phyloP scores from a whole-genome alignment of 2,797 vertebrate genomes.

The Trematomus bernacchii region DNA sequence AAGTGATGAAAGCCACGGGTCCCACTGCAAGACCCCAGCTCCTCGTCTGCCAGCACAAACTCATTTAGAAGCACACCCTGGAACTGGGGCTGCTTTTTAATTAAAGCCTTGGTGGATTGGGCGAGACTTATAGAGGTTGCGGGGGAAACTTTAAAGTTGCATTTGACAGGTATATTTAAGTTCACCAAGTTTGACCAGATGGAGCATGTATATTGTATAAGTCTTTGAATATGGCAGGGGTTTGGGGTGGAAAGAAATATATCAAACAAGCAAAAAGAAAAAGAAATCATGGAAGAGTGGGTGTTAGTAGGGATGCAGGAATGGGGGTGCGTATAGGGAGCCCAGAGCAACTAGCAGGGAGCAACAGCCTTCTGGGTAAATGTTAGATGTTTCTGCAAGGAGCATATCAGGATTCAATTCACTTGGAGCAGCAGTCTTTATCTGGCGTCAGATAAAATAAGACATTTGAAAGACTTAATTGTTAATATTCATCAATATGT shows the following conservation, averaged over 20 bases:
- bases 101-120: slow-evolving; percentile 87
- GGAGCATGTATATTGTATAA: slow-evolving; percentile 86
- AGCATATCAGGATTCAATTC: slow-evolving; percentile 71
- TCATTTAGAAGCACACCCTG: slow-evolving; percentile 83
- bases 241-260: slow-evolving; percentile 70
- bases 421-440: slow-evolving; percentile 67
- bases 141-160: slow-evolving; percentile 83
- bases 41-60: slow-evolving; percentile 80
- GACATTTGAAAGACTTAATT: slow-evolving; percentile 79
- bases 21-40: slow-evolving; percentile 84
- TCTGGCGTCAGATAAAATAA: slow-evolving; percentile 82
- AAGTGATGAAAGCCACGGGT: slow-evolving; percentile 88
- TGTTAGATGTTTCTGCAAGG: slow-evolving; percentile 74
- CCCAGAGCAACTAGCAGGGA: slow-evolving; percentile 65
- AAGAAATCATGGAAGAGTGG: slow-evolving; percentile 57
- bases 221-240: slow-evolving; percentile 79
- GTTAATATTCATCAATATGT: slow-evolving; percentile 84
- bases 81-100: slow-evolving; percentile 85
- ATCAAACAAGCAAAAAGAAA: slow-evolving; percentile 76
- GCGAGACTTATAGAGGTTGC: slow-evolving; percentile 75
- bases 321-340: slow-evolving; percentile 32
- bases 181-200: slow-evolving; percentile 87
- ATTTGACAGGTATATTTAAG: slow-evolving; percentile 88
- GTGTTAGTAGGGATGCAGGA: slow-evolving; percentile 62
- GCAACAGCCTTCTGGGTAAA: slow-evolving; percentile 73